phyloP scores from a whole-genome alignment of 2,113 vertebrate genomes.

The Corythornis cristatus region DNA sequence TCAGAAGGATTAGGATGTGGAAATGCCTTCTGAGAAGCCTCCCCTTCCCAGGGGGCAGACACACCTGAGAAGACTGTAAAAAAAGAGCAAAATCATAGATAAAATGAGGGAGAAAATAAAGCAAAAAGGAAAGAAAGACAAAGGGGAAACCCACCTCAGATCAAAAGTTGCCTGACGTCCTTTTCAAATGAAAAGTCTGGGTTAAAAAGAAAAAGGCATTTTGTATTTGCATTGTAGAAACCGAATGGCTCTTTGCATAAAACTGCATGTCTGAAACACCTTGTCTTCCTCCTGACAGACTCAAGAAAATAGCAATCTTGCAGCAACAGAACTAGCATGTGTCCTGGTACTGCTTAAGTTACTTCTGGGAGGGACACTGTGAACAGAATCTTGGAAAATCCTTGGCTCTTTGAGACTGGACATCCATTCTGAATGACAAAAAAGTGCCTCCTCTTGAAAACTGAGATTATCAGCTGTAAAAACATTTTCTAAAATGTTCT shows the following conservation, averaged over 20 bases:
- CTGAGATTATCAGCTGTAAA: neutral
- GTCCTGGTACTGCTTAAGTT: neutral
- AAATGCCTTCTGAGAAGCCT: constrained; percentile 69
- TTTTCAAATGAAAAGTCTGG: neutral
- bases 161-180: constrained; percentile 26
- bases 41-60: constrained; percentile 31
- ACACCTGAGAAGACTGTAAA: constrained; percentile 67
- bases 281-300: constrained; percentile 3
- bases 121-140: neutral
- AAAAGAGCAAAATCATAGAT: constrained; percentile 38
- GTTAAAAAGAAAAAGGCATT: constrained; percentile 22
- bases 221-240: constrained; percentile 8
- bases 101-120: neutral
- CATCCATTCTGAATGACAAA: neutral
- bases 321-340: neutral
- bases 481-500: neutral
- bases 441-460: neutral
- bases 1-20: constrained; percentile 62
- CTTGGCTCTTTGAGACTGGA: neutral
- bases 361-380: neutral
- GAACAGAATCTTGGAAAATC: neutral
- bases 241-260: neutral
- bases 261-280: neutral
- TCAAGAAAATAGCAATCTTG: constrained; percentile 47
- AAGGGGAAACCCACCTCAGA: neutral